phyloP scores from a whole-genome alignment of 2,797 vertebrate genomes.

The Tauraco hartlaubi region DNA sequence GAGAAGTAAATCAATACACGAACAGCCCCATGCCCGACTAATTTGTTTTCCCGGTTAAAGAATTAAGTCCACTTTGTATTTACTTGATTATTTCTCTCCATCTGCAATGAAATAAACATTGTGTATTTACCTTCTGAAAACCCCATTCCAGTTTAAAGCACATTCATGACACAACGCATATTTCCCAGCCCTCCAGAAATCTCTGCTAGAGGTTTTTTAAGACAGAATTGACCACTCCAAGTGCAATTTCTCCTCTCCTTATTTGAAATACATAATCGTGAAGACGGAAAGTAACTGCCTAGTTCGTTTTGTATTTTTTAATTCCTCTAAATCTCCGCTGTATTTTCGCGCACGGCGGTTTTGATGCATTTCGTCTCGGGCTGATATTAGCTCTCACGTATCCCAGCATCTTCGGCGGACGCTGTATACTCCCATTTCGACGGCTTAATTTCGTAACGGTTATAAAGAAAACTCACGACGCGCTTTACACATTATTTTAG shows the following conservation, averaged over 20 bases:
- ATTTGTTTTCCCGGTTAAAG: not conserved
- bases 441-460: not conserved
- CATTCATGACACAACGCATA: not conserved
- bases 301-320: not conserved
- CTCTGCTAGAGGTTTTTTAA: not conserved
- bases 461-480: not conserved
- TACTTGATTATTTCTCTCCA: not conserved
- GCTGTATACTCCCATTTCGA: not conserved
- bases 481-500: accelerated
- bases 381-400: not conserved
- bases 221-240: accelerated
- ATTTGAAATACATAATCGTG: not conserved
- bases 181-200: not conserved
- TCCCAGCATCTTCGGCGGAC: not conserved
- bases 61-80: not conserved
- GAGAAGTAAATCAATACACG: not conserved
- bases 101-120: not conserved
- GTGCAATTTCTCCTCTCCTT: not conserved
- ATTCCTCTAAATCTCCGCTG: not conserved
- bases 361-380: not conserved
- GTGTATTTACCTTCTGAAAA: not conserved
- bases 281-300: not conserved
- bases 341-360: not conserved
- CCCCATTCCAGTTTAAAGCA: not conserved
- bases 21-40: not conserved